Conservation (phyloP, 1,140 invertebrate species). For the Drosophila littoralis region DNA sequence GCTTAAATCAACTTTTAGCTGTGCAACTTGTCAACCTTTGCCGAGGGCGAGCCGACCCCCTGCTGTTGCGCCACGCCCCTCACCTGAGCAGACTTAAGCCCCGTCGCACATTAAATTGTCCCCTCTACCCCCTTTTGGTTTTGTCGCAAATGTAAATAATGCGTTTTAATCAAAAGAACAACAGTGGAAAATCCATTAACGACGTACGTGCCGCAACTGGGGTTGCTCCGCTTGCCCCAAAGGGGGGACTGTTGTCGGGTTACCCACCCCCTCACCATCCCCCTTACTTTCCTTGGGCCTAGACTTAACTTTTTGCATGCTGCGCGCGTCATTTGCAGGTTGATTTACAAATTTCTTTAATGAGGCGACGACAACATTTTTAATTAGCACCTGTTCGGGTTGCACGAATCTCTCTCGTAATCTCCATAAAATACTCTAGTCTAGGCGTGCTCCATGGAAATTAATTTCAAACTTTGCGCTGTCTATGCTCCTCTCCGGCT, state of each 20-base stretch:
- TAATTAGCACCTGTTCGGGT: constrained; percentile 75
- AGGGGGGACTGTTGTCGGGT: constrained; percentile 3
- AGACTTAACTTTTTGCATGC: constrained; percentile 41
- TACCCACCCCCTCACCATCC: not conserved
- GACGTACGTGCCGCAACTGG: constrained; percentile 62
- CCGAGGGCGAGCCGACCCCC: constrained; percentile 1
- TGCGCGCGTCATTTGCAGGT: constrained; percentile 56
- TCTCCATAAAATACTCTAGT: constrained; percentile 60
- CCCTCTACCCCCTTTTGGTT: not conserved
- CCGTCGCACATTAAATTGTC: constrained; percentile 46
- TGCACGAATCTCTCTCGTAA: constrained; percentile 42
- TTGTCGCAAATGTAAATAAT: constrained; percentile 76
- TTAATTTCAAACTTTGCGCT: constrained; percentile 62
- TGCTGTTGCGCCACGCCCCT: constrained; percentile 8
- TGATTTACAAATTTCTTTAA: constrained; percentile 80
- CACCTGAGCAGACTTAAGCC: constrained; percentile 34
- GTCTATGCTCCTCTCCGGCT: not conserved
- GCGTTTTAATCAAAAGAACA: constrained; percentile 76
- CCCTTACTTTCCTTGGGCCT: not conserved
- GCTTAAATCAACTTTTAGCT: constrained; percentile 28
- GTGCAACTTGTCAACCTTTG: constrained; percentile 74
- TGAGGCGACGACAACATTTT: constrained; percentile 77
- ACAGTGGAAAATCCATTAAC: constrained; percentile 71
- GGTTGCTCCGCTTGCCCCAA: not conserved
- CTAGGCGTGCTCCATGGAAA: constrained; percentile 46